Percentiles rank a stretch among this genome's conserved stretches.
Evolutionary conservation across 2,113 vertebrate genomes (phyloP).

Genomic region (Zosterops hypoxanthus): DNA sequence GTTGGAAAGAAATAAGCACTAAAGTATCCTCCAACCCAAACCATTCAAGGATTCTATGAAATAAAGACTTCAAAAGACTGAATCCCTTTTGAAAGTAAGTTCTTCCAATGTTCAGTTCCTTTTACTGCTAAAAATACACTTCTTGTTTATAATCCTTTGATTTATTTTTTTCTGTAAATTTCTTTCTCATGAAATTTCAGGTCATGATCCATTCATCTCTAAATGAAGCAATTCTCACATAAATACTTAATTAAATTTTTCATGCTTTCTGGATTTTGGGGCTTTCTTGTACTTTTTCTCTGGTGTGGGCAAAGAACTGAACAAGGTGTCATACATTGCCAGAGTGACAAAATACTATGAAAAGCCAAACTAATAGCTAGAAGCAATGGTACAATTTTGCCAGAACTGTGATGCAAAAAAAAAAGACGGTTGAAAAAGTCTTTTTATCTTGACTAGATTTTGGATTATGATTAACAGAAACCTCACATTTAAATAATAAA

Average conservation of each 20-base stretch:
- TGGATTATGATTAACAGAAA: background rate
- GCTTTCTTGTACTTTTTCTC: background rate
- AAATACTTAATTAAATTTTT: background rate
- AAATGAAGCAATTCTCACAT: background rate
- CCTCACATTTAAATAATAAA: background rate
- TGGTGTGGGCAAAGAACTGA: background rate
- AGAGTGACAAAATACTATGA: background rate
- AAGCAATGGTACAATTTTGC: background rate
- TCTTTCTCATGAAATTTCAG: background rate
- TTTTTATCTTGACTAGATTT: background rate
- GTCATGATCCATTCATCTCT: background rate
- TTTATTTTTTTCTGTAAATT: background rate
- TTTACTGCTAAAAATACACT: background rate
- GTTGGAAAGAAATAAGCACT: background rate
- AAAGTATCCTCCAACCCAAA: background rate
- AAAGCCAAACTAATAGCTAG: background rate
- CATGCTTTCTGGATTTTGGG: background rate
- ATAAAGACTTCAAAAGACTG: background rate
- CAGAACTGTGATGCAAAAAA: background rate
- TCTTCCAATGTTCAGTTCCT: background rate
- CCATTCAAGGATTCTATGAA: background rate
- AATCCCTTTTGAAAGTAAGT: background rate
- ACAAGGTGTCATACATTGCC: background rate
- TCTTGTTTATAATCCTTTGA: background rate
- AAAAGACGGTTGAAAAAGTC: background rate